Evolutionary conservation across 1,140 invertebrate species (phyloP), one percentile per base, ranked within the genome.

Genomic region (Muscidifurax raptorellus): DNA sequence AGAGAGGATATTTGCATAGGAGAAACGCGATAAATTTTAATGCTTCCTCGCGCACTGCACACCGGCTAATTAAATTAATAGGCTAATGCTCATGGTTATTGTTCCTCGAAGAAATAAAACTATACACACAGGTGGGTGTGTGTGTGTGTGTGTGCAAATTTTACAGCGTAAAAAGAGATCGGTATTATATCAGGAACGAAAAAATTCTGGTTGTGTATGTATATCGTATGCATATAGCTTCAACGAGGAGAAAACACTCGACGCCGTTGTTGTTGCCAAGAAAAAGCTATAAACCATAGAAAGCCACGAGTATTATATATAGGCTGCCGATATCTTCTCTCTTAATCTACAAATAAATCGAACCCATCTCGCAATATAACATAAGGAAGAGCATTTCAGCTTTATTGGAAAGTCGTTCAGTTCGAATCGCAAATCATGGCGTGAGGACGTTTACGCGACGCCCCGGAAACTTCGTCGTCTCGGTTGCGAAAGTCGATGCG

Each of bases 341-440:
- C n/a, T 44, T 7, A 2, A 10, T 15, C 52, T 59, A n/a, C 0
- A 71, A 80, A 67, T 25, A 80, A 80, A 71, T 80, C 25, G 36
- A 28, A 18, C 3, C 32, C 59, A 2, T 28, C 64, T 30, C 10
- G 77, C 64, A 36, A 79, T 59, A n/a, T 67, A 76, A 18, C 27
- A 30, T 0, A 9, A 25, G 75, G 47, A 78, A 78, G 36, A 40
- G 77, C 32, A 22, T 27, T 18, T 3, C 6, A 59, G 52, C 52
- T 59, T 59, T 59, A 59, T 10, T 81, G 44, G 69, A 81, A 74
- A 81, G 44, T n/a, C 28, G 64, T 71, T 10, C 40, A 67, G 71
- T 80, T 80, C 25, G 32, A 18, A 5, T 67, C 78, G n/a, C 59
- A 67, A 80, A 80, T 67, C 36, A 40, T n/a, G n/a, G 22, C 9